Evolutionary conservation across 2,797 vertebrate species (phyloP).

Genomic region (Xiphorhynchus erythropygius): DNA sequence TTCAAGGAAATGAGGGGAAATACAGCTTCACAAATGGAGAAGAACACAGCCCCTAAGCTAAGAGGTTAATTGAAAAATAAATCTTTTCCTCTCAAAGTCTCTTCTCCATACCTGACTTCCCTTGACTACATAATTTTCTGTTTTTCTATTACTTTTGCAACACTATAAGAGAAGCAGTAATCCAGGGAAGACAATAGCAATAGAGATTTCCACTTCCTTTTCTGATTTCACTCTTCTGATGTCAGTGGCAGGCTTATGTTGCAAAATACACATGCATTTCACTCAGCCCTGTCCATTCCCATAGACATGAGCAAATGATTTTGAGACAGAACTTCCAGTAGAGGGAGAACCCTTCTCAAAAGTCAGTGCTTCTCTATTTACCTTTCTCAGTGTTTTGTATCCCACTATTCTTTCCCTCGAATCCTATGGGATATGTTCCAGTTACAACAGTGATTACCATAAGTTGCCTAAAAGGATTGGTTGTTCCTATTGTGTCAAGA

Average conservation of each 20-base stretch:
- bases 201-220: not conserved
- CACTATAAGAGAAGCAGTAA: not conserved
- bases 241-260: not conserved
- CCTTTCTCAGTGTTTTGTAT: not conserved
- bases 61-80: not conserved
- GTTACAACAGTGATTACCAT: not conserved
- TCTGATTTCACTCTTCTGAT: not conserved
- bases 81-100: not conserved
- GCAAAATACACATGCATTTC: not conserved
- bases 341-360: not conserved
- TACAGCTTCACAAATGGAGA: not conserved
- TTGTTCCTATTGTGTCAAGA: not conserved
- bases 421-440: not conserved
- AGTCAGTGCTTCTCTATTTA: not conserved
- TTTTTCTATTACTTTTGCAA: not conserved
- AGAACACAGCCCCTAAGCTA: not conserved
- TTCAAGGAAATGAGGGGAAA: not conserved
- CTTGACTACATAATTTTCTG: not conserved
- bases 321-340: not conserved
- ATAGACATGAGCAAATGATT: not conserved
- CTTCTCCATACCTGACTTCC: not conserved
- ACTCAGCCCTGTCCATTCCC: not conserved
- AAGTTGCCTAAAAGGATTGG: not conserved
- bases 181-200: not conserved
- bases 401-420: not conserved